Conservation (phyloP, 2,113 vertebrate genomes). For the Lethenteron camtschaticum region DNA sequence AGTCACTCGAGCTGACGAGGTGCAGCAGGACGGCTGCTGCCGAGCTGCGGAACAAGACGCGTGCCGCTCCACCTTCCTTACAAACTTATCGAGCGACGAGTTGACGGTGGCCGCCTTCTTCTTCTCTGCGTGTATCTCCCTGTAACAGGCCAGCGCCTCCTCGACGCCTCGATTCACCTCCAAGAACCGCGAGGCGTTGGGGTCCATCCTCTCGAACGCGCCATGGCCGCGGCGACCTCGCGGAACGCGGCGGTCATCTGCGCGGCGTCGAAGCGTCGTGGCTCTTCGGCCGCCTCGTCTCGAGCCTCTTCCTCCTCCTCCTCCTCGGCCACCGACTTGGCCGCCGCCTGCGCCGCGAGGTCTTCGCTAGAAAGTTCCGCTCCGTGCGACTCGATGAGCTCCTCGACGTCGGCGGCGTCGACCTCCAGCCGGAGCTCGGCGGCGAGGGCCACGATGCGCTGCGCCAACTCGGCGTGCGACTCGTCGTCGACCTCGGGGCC, state of each 20-base stretch:
- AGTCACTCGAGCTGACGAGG: too few relatives aligned
- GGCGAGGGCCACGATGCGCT: neutral
- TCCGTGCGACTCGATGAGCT: neutral
- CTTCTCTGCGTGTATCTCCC: conserved; percentile 7
- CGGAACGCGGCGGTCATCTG: conserved; percentile 5
- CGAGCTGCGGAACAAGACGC: too few relatives aligned
- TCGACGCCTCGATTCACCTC: conserved; percentile 6
- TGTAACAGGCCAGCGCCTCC: conserved; percentile 2
- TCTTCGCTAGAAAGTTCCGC: neutral
- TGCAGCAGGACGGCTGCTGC: too few relatives aligned
- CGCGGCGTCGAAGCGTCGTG: conserved; percentile 6
- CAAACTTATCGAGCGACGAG: too few relatives aligned
- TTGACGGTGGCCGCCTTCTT: neutral
- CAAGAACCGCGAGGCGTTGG: conserved; percentile 6
- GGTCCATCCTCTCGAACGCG: conserved; percentile 8
- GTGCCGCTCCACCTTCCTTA: too few relatives aligned
- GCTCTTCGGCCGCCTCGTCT: conserved; percentile 5
- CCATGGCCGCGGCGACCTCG: neutral
- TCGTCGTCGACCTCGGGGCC: neutral
- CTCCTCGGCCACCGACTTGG: neutral
- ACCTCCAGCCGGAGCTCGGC: conserved; percentile 1
- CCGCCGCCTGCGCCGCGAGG: neutral
- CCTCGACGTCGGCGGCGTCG: neutral
- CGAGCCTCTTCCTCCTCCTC: conserved; percentile 4
- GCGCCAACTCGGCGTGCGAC: neutral